Conservation (phyloP, 1,140 invertebrate species). For the Lamellibrachia luymesi region DNA sequence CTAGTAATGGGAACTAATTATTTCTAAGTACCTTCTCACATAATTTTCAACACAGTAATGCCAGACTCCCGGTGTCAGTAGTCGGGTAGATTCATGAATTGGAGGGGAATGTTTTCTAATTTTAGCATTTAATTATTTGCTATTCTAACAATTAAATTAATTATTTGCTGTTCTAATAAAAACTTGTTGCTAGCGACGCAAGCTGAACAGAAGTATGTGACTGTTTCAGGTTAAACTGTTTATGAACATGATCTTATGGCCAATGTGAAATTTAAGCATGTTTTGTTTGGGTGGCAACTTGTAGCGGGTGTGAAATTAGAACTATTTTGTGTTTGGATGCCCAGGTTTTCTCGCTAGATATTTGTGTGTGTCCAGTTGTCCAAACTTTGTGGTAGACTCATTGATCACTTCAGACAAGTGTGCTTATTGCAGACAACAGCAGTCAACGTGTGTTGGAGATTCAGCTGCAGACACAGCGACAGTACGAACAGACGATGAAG, state of each 20-base stretch:
- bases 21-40: no score
- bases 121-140: neutral
- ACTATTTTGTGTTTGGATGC: neutral
- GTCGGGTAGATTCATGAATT: no score
- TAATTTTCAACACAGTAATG: no score
- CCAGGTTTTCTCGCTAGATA: neutral
- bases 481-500: constrained; percentile 63
- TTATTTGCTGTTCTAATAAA: no score
- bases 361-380: neutral
- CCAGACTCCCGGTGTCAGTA: no score
- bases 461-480: constrained; percentile 59
- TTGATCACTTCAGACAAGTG: neutral
- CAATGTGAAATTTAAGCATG: neutral
- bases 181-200: no score
- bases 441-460: constrained; percentile 62
- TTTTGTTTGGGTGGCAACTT: neutral
- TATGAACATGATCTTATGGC: neutral
- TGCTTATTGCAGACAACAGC: constrained; percentile 54
- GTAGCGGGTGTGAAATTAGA: neutral
- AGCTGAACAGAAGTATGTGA: no score
- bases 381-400: neutral
- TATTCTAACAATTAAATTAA: neutral
- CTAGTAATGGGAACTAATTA: no score
- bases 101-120: no score
- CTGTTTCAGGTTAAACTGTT: no score